Evolutionary conservation across 2,888 invertebrate genomes (phyloP).

Genomic region (Brachylomia viminalis): DNA sequence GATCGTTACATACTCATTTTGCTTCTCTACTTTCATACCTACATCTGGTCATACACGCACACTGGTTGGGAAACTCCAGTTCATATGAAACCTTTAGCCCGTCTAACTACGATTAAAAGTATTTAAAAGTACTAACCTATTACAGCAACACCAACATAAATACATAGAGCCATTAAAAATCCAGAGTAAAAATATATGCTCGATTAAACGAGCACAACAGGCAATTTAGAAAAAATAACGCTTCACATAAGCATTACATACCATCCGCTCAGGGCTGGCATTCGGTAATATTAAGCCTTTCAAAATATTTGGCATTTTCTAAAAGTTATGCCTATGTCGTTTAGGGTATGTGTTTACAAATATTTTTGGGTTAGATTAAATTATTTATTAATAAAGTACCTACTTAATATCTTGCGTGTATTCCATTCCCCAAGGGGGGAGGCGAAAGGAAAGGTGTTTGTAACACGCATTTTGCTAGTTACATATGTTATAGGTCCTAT

Average conservation of each 20-base stretch:
- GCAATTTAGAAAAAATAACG: constrained; percentile 62
- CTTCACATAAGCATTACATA: constrained; percentile 34
- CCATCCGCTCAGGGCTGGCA: constrained; percentile 49
- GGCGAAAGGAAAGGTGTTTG: background rate
- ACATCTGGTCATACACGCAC: too few species aligned
- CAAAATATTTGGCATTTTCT: constrained; percentile 56
- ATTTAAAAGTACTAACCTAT: background rate
- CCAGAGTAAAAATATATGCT: constrained; percentile 29
- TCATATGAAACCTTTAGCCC: background rate
- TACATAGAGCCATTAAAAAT: constrained; percentile 35
- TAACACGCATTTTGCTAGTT: background rate
- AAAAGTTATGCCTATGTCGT: constrained; percentile 54
- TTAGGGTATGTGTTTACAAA: constrained; percentile 36
- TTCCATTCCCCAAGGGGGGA: background rate
- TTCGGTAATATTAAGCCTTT: constrained; percentile 48
- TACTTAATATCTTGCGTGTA: background rate
- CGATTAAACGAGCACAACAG: constrained; percentile 48
- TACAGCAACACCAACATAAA: constrained; percentile 10
- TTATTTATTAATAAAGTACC: constrained; percentile 40
- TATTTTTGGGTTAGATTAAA: constrained; percentile 53
- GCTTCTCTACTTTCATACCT: too few species aligned
- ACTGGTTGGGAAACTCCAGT: background rate
- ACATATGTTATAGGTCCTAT: too few species aligned
- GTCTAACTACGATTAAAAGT: background rate
- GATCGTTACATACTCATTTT: too few species aligned